A percentile compares a stretch with the other conserved stretches of the same genome.
Evolutionary conservation across 2,888 invertebrate species (phyloP).

Genomic region (Hydroisotoma schaefferi): DNA sequence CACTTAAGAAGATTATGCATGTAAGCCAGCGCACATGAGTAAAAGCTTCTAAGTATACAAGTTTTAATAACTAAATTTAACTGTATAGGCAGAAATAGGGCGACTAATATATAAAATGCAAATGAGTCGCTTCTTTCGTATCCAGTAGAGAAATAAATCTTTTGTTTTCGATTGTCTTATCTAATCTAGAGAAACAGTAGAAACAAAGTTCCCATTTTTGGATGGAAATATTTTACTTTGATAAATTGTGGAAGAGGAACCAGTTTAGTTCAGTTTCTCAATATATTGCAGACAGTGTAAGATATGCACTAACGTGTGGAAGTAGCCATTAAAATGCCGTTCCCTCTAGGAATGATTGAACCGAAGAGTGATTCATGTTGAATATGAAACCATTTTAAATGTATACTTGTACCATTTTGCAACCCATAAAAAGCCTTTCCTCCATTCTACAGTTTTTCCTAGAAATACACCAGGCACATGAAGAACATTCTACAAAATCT

Average conservation of each 20-base stretch:
- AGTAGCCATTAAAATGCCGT: conserved; percentile 13
- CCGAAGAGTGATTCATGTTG: neutral
- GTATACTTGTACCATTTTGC: neutral
- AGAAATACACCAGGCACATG: neutral
- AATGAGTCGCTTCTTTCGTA: no score
- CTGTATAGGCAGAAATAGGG: no score
- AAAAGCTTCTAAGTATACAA: no score
- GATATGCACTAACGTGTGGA: conserved; percentile 4
- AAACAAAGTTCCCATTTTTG: neutral
- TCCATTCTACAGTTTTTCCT: no score
- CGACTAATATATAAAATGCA: no score
- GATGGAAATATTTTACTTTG: neutral
- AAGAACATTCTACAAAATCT: neutral
- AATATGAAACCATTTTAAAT: neutral
- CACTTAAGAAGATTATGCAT: no score
- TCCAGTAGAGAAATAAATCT: no score
- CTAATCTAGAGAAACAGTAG: no score
- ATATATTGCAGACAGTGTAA: neutral
- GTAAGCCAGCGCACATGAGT: no score
- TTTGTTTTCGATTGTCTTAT: no score
- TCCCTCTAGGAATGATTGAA: conserved; percentile 11
- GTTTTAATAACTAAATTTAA: no score
- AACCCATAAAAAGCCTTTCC: neutral
- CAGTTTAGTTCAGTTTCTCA: neutral
- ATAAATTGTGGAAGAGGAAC: neutral